phyloP scores from a whole-genome alignment of 1,140 invertebrate species.

The Neodiprion lecontei region DNA sequence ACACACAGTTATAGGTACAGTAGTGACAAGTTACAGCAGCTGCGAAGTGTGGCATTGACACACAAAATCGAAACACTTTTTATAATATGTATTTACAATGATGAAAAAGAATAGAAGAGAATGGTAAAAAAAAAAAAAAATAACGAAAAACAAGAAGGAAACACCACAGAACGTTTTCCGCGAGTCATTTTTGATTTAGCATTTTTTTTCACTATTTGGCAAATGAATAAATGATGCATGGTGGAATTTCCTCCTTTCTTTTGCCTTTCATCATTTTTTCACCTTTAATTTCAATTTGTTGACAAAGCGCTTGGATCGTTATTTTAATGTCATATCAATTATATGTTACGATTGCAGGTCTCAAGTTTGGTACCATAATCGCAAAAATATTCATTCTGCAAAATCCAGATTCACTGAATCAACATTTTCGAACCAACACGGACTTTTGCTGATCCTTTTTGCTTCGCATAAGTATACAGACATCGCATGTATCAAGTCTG shows the following conservation, averaged over 20 bases:
- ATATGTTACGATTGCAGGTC: background rate
- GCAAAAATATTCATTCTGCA: too few relatives aligned
- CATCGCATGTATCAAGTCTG: too few relatives aligned
- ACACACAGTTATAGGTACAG: conserved; percentile 62
- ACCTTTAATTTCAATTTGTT: too few relatives aligned
- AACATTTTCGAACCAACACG: too few relatives aligned
- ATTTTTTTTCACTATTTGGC: background rate
- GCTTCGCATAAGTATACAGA: too few relatives aligned
- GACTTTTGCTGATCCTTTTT: too few relatives aligned
- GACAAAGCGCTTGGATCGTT: background rate
- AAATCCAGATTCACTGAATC: too few relatives aligned
- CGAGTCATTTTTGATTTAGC: background rate
- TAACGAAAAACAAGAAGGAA: background rate
- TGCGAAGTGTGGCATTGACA: conserved; percentile 46
- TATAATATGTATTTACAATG: background rate
- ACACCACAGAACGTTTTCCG: background rate
- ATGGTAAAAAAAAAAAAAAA: conserved; percentile 8
- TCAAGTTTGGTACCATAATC: background rate
- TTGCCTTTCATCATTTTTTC: background rate
- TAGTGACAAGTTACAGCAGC: conserved; percentile 61
- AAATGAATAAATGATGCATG: background rate
- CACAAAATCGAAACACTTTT: conserved; percentile 8
- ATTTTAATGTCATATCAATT: background rate
- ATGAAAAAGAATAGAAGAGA: background rate
- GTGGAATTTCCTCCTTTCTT: background rate